Evolutionary conservation across 2,888 invertebrate species (phyloP).

Genomic region (Nebria brevicollis): DNA sequence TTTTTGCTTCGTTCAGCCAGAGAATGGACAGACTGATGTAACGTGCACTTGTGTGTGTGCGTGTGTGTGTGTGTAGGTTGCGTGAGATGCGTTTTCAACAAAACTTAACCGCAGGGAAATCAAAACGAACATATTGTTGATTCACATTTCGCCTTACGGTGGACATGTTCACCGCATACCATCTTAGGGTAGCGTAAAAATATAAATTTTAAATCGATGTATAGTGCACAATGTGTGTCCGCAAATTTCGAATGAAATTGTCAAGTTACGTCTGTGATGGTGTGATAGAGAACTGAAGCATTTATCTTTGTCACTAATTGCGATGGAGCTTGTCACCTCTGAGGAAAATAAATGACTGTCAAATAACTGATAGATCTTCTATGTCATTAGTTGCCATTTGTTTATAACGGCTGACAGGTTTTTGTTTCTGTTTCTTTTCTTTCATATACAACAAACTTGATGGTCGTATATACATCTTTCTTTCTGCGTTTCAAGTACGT

Average conservation of each 20-base stretch:
- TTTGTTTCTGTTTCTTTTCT: conserved; percentile 7
- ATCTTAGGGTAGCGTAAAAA: not conserved
- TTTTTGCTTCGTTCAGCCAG: not conserved
- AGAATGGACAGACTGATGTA: not conserved
- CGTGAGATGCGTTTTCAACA: conserved; percentile 28
- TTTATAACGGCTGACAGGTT: conserved; percentile 37
- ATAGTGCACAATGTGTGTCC: too few relatives aligned
- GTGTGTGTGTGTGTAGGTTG: conserved; percentile 22
- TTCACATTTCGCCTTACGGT: not conserved
- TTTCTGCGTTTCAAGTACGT: not conserved
- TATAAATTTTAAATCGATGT: too few relatives aligned
- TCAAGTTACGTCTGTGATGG: not conserved
- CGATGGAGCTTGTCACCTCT: conserved; percentile 26
- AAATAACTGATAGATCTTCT: conserved; percentile 44
- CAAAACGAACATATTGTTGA: conserved; percentile 27
- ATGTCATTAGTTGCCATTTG: conserved; percentile 42
- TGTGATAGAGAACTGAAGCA: conserved; percentile 1
- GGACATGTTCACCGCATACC: not conserved
- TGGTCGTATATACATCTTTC: not conserved
- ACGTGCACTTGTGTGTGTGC: conserved; percentile 16
- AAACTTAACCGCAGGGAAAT: conserved; percentile 44
- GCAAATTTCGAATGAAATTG: too few relatives aligned
- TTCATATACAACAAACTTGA: not conserved
- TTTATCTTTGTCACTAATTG: conserved; percentile 5
- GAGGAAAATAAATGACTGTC: conserved; percentile 40